These are phyloP conservation scores for Luperina nickerlii DNA, from an alignment of 2,888 invertebrate genomes.

Conservation along the genomic window DNA sequence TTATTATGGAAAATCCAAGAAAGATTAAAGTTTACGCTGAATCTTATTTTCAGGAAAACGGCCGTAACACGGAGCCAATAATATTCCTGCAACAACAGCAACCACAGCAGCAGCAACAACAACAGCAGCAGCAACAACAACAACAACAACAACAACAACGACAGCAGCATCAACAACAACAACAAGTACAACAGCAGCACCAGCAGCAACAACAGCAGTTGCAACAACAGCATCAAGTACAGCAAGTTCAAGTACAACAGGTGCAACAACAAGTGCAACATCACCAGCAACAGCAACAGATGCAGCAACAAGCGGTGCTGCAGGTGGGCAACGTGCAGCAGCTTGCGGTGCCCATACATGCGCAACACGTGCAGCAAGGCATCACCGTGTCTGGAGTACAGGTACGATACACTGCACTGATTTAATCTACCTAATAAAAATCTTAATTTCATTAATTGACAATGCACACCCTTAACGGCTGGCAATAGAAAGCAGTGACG, in stretches of 20 bases:
- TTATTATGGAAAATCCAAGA: background rate
- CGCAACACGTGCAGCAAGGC: slow-evolving; percentile 81
- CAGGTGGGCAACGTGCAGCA: slow-evolving; percentile 87
- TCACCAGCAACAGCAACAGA: slow-evolving; percentile 70
- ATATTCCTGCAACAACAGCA: slow-evolving; percentile 56
- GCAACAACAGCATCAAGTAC: slow-evolving; percentile 66
- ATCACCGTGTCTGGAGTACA: slow-evolving; percentile 78
- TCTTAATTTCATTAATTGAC: no score
- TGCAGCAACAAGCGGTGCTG: slow-evolving; percentile 83
- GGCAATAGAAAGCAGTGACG: no score
- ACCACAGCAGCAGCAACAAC: slow-evolving; percentile 39
- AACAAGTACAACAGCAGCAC: slow-evolving; percentile 37
- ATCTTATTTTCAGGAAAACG: slow-evolving; percentile 45
- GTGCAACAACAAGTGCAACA: slow-evolving; percentile 70
- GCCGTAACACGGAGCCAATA: slow-evolving; percentile 53
- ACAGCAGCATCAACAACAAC: slow-evolving; percentile 41
- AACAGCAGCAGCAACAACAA: slow-evolving; percentile 1
- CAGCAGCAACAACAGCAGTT: slow-evolving; percentile 43
- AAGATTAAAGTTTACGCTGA: background rate
- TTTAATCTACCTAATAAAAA: background rate
- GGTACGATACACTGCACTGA: slow-evolving; percentile 64
- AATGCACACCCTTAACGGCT: no score
- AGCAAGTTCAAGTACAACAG: slow-evolving; percentile 72
- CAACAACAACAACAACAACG: slow-evolving; percentile 33
- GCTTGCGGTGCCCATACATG: slow-evolving; percentile 83